A percentile compares a stretch with the other conserved stretches of the same genome.
These are phyloP conservation scores for Toxotes lorentzi DNA, from an alignment of 2,797 vertebrate species.

Conservation along the genomic window DNA sequence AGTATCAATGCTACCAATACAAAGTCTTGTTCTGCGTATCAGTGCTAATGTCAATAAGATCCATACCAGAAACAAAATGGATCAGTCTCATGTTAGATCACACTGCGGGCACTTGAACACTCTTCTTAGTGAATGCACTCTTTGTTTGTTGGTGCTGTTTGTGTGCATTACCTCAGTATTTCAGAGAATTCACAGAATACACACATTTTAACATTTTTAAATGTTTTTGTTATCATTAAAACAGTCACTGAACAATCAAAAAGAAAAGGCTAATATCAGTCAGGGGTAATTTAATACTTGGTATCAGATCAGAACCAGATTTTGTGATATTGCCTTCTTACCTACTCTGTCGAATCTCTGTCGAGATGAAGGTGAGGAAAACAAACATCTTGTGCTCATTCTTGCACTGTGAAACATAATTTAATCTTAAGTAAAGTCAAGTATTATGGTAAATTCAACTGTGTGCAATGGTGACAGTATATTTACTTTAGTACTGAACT, in stretches of 20 bases:
- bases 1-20: constrained; percentile 1
- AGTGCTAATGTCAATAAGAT: neutral
- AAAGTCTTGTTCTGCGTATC: neutral
- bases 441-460: neutral
- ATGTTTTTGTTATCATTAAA: neutral
- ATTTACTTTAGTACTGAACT: neutral
- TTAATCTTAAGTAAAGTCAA: neutral
- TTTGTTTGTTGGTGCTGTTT: neutral
- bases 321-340: neutral
- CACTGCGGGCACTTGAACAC: neutral
- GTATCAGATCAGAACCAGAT: too few species aligned
- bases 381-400: neutral
- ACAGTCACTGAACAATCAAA: neutral
- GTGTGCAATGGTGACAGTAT: neutral
- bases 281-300: neutral
- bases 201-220: neutral
- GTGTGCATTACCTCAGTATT: neutral
- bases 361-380: neutral
- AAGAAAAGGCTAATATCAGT: neutral
- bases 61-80: neutral
- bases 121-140: neutral
- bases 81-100: neutral
- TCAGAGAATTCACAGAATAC: neutral
- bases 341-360: neutral
- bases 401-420: neutral